Conservation (phyloP, 2,888 invertebrate genomes). For the Sialis fuliginosa region DNA sequence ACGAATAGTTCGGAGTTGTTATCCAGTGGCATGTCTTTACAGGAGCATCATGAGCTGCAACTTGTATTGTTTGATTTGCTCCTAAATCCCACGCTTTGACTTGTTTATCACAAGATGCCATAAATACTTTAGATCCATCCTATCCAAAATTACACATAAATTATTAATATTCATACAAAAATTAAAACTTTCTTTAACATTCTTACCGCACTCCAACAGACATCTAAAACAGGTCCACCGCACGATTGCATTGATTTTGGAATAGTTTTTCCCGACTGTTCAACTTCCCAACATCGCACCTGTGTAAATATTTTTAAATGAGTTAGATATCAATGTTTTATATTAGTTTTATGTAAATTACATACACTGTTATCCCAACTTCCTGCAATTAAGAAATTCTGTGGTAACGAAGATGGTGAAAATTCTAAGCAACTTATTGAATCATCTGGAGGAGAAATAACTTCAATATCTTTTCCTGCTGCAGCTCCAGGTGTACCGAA, state of each 20-base stretch:
- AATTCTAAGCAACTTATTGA: constrained; percentile 87
- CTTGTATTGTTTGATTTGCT: constrained; percentile 79
- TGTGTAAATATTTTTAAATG: constrained; percentile 16
- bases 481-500: constrained; percentile 18
- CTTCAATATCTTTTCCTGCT: constrained; percentile 65
- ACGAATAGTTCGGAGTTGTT: constrained; percentile 84
- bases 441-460: constrained; percentile 90
- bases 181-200: not conserved
- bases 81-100: constrained; percentile 87
- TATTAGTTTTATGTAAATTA: constrained; percentile 11
- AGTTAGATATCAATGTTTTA: not conserved
- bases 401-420: constrained; percentile 73
- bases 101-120: constrained; percentile 83
- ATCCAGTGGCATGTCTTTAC: constrained; percentile 96
- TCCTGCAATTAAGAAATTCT: constrained; percentile 83
- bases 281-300: constrained; percentile 88
- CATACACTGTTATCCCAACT: constrained; percentile 83
- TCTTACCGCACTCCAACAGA: constrained; percentile 87
- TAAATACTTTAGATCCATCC: constrained; percentile 78
- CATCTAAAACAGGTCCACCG: constrained; percentile 89
- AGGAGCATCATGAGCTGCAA: constrained; percentile 89
- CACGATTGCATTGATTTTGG: constrained; percentile 95
- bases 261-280: constrained; percentile 77
- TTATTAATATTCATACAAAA: too few species aligned
- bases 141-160: constrained; percentile 19